phyloP scores from a whole-genome alignment of 2,888 invertebrate genomes.

The Bhutanitis thaidina region DNA sequence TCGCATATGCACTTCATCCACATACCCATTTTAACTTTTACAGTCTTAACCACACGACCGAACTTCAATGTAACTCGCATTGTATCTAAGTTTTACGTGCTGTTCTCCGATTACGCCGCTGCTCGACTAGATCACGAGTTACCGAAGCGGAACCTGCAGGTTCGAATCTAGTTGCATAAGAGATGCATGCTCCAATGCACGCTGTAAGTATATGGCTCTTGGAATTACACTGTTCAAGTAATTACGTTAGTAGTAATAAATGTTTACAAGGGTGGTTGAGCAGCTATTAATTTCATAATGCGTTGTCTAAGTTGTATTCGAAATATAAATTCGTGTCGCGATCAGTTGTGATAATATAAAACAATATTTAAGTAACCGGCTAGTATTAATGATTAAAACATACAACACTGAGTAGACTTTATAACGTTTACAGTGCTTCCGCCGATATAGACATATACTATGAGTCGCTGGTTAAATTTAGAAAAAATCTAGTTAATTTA shows the following conservation, averaged over 20 bases:
- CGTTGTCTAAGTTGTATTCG: no score
- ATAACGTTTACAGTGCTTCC: no score
- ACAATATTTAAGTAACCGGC: no score
- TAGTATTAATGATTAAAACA: no score
- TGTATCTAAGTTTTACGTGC: neutral
- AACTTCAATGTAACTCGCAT: slow-evolving; percentile 9
- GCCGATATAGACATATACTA: no score
- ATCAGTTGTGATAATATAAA: no score
- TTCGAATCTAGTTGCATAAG: slow-evolving; percentile 14
- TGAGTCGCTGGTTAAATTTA: no score
- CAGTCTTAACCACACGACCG: slow-evolving; percentile 5
- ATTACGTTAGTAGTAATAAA: slow-evolving; percentile 1
- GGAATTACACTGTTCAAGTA: neutral
- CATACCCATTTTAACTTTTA: slow-evolving; percentile 32
- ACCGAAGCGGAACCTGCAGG: slow-evolving; percentile 27
- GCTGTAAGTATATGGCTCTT: neutral
- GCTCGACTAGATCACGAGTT: slow-evolving; percentile 21
- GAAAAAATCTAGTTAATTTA: no score
- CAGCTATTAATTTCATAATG: slow-evolving; percentile 4
- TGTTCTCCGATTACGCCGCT: neutral
- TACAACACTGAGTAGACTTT: no score
- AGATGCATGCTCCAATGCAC: slow-evolving; percentile 12
- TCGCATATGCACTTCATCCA: slow-evolving; percentile 44
- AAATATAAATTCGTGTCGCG: no score
- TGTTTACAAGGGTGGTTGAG: neutral